These are phyloP conservation scores for Marmota monax DNA, from an alignment of 2,113 vertebrate genomes.

Conservation along the genomic window DNA sequence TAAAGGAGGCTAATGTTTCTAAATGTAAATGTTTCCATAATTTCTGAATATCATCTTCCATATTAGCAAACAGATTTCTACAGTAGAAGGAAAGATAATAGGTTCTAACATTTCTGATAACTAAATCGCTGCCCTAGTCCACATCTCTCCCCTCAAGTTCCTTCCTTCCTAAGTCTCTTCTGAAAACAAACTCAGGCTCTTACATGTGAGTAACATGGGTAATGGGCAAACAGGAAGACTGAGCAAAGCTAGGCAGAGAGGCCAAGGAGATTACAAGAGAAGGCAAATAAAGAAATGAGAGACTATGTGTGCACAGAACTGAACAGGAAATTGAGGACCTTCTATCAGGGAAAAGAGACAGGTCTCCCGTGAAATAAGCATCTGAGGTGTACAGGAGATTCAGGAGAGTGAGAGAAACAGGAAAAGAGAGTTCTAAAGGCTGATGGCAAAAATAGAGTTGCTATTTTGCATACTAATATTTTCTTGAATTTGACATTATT, in stretches of 20 bases:
- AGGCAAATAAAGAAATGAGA: background rate
- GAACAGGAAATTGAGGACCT: background rate
- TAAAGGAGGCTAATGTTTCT: background rate
- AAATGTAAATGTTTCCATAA: background rate
- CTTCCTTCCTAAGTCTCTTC: background rate
- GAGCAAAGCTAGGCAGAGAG: background rate
- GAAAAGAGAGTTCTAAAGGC: background rate
- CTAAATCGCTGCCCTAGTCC: background rate
- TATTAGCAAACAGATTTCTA: background rate
- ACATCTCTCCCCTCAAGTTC: background rate
- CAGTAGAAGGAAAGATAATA: background rate
- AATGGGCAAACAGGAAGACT: background rate
- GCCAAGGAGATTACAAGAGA: background rate
- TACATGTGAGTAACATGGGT: background rate
- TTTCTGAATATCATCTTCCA: conserved; percentile 16
- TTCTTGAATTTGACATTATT: background rate
- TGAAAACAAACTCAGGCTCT: background rate
- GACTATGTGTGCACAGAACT: background rate
- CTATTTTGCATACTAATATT: background rate
- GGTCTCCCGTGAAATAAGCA: background rate
- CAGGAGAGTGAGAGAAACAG: background rate
- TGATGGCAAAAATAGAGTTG: background rate
- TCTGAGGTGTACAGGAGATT: rapidly evolving
- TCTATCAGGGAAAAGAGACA: background rate
- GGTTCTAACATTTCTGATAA: background rate